These are phyloP conservation scores for Pogonocherus hispidulus DNA, from an alignment of 2,888 invertebrate genomes.

Conservation along the genomic window DNA sequence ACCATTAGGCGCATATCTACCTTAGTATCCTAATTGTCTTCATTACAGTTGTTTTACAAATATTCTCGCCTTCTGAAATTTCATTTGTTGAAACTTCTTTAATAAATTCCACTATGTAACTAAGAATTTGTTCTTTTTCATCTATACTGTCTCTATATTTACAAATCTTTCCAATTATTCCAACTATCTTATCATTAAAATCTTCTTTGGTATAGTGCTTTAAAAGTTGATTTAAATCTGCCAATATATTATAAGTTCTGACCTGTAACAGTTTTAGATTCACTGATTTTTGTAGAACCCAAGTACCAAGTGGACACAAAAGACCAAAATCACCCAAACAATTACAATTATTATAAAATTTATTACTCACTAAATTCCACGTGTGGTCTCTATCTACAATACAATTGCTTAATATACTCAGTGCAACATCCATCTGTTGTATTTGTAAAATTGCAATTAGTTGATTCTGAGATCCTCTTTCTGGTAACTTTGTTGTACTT, in stretches of 20 bases:
- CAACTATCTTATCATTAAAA: constrained; percentile 83
- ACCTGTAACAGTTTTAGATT: constrained; percentile 69
- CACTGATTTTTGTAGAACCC: constrained; percentile 8
- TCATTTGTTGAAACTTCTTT: constrained; percentile 50
- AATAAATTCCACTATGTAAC: constrained; percentile 58
- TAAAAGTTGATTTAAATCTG: constrained; percentile 76
- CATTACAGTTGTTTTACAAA: constrained; percentile 65
- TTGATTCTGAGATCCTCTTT: constrained; percentile 64
- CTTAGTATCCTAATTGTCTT: constrained; percentile 69
- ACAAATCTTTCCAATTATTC: constrained; percentile 87
- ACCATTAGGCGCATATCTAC: too few relatives aligned
- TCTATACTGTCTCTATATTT: constrained; percentile 66
- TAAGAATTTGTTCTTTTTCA: constrained; percentile 60
- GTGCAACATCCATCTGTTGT: constrained; percentile 79
- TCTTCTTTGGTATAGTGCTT: constrained; percentile 76
- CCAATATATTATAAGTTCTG: constrained; percentile 73
- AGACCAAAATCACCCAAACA: too few relatives aligned
- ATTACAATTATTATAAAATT: too few relatives aligned
- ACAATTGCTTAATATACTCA: constrained; percentile 88
- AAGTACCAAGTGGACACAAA: too few relatives aligned
- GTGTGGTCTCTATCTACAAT: constrained; percentile 80
- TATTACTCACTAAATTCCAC: constrained; percentile 67
- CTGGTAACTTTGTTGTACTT: constrained; percentile 56
- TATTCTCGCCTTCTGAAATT: constrained; percentile 43
- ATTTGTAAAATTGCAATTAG: constrained; percentile 76